Base-by-base conservation (phyloP, 2,113 vertebrate genomes). In the Melanostigma gelatinosum region DNA sequence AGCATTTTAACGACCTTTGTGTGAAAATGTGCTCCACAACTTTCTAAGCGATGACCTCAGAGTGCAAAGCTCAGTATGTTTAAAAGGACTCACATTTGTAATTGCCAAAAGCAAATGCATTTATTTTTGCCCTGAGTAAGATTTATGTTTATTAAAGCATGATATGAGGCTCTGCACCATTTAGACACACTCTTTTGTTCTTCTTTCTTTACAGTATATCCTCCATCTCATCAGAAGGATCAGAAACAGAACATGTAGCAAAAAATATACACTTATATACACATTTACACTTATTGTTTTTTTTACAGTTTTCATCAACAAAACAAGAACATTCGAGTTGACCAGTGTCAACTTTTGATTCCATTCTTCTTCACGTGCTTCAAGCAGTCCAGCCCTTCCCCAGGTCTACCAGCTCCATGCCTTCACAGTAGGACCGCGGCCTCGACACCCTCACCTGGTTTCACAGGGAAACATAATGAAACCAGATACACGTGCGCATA, bases 331-430 rank as follows among this genome's bases (percentile, higher is more conserved):
- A 78, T 42, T 48, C 18, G 0, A 65, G 67, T 36, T 60, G 36
- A 71, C 6, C 54, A 62, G 50, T 58, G 66, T 42, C 18, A 32
- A 52, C 22, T 72, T 16, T 65, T 4, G 9, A 62, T 60, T 55
- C 20, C 15, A 70, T 70, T 64, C 40, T 52, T 55, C 10, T 57
- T 12, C 12, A 6, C 61, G 36, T 6, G 16, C 29, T 4, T 95
- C 94, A 97, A 15, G 96, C 96, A 0, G 97, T 97, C 96, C 96
- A 96, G 90, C 95, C 97, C 71, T 95, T 93, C 86, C 96, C 96
- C 6, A 97, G 82, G 68, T 89, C 95, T 38, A 91, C 95, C 90
- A 97, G 94, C 90, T 97, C 96, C 96, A 95, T 96, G 67, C 96
- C 96, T 84, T 97, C 96, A 16, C 95, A 95, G 91, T 92, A 94